These are phyloP conservation scores for Sarcophaga rosellei DNA, from an alignment of 2,888 invertebrate genomes.

Conservation along the genomic window DNA sequence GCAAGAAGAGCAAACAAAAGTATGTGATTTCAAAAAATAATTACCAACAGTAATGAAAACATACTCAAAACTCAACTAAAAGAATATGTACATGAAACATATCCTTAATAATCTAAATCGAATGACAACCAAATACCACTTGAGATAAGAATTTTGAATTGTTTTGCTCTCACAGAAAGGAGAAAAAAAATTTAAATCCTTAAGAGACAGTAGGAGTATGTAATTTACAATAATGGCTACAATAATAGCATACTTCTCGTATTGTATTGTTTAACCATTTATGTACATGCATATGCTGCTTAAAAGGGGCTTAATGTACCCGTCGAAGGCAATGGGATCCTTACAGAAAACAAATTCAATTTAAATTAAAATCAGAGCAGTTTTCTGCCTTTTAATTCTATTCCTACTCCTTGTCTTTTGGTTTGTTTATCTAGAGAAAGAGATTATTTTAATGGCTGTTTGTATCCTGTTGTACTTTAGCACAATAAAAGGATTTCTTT, in stretches of 20 bases:
- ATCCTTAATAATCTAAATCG: neutral
- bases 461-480: neutral
- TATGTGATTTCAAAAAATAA: no score
- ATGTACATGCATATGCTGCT: no score
- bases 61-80: no score
- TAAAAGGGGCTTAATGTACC: no score
- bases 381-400: neutral
- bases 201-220: slow-evolving; percentile 34
- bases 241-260: slow-evolving; percentile 16
- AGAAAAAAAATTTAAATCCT: slow-evolving; percentile 6
- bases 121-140: neutral
- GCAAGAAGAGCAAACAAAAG: no score
- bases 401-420: neutral
- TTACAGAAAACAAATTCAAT: neutral
- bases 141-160: neutral
- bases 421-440: neutral
- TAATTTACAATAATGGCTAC: slow-evolving; percentile 24
- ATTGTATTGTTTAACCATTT: no score
- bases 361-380: neutral
- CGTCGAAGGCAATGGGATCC: no score
- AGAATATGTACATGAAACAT: neutral
- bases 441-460: neutral
- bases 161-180: neutral
- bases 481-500: neutral
- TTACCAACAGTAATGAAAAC: no score